A percentile compares a stretch with the other conserved stretches of the same genome.
phyloP scores from a whole-genome alignment of 2,888 invertebrate genomes.

The Nomada ruficornis region DNA sequence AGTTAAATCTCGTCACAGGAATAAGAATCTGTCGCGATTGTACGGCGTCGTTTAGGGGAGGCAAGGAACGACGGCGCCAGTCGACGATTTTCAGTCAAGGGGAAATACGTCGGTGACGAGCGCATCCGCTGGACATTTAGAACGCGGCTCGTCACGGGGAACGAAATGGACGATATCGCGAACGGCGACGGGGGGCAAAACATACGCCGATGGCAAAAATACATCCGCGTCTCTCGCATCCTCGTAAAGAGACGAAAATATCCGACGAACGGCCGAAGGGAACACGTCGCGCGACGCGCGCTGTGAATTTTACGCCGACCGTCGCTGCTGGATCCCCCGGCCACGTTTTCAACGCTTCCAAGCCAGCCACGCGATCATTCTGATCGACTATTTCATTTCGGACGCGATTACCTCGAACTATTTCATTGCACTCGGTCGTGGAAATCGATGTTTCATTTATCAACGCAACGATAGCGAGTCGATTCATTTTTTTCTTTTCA shows the following conservation, averaged over 20 bases:
- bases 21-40: not conserved
- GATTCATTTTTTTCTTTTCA: too few species aligned
- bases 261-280: slow-evolving; percentile 50
- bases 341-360: slow-evolving; percentile 54
- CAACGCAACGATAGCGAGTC: too few species aligned
- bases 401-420: too few species aligned
- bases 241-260: slow-evolving; percentile 75
- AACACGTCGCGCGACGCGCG: slow-evolving; percentile 53
- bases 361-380: not conserved
- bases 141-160: slow-evolving; percentile 56
- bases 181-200: slow-evolving; percentile 54
- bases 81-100: slow-evolving; percentile 17
- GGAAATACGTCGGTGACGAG: slow-evolving; percentile 31
- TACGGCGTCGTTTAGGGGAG: slow-evolving; percentile 3
- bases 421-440: too few species aligned
- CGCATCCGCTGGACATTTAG: slow-evolving; percentile 41
- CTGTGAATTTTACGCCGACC: slow-evolving; percentile 61
- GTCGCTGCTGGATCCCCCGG: slow-evolving; percentile 45
- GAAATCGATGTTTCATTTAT: too few species aligned
- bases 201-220: slow-evolving; percentile 72
- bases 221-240: slow-evolving; percentile 73
- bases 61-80: not conserved
- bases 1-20: not conserved
- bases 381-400: not conserved
- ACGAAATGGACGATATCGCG: slow-evolving; percentile 61